Conservation (phyloP, 2,797 vertebrate species). For the Galagoides demidoff region DNA sequence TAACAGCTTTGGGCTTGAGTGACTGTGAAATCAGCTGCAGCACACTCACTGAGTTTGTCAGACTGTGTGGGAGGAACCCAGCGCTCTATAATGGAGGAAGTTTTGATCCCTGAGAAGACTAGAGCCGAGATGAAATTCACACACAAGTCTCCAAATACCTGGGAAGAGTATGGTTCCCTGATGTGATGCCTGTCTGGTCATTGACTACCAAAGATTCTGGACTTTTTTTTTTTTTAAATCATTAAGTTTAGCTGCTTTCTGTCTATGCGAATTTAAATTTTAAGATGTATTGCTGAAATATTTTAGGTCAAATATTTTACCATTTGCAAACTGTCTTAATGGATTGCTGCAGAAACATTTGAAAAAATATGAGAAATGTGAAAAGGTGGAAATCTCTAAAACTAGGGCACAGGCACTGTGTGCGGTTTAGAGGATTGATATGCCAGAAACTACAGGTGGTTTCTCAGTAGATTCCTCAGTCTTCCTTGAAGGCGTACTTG, state of each 20-base stretch:
- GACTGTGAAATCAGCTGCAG: conserved; percentile 97
- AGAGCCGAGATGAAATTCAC: conserved; percentile 95
- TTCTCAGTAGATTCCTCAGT: background rate
- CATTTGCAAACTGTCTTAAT: background rate
- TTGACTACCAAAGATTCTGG: background rate
- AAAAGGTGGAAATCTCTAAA: background rate
- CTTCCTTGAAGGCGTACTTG: conserved; percentile 5
- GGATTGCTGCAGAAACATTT: conserved; percentile 39
- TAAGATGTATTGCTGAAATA: conserved; percentile 37
- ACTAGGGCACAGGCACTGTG: background rate
- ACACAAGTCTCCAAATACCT: conserved; percentile 97
- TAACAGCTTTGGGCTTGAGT: conserved; percentile 95
- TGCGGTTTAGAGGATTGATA: background rate
- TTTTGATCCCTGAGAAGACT: conserved; percentile 96
- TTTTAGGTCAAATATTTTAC: conserved; percentile 48
- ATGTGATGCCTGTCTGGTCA: conserved; percentile 98
- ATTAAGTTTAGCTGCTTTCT: conserved; percentile 56
- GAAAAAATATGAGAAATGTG: conserved; percentile 31
- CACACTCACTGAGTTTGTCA: conserved; percentile 96
- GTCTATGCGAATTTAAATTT: conserved; percentile 82
- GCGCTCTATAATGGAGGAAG: conserved; percentile 98
- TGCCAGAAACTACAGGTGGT: background rate
- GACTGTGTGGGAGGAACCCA: conserved; percentile 96
- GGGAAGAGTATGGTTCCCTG: conserved; percentile 97
- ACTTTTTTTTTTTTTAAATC: background rate